Conservation (phyloP, 2,113 vertebrate genomes). For the Pteropus alecto region DNA sequence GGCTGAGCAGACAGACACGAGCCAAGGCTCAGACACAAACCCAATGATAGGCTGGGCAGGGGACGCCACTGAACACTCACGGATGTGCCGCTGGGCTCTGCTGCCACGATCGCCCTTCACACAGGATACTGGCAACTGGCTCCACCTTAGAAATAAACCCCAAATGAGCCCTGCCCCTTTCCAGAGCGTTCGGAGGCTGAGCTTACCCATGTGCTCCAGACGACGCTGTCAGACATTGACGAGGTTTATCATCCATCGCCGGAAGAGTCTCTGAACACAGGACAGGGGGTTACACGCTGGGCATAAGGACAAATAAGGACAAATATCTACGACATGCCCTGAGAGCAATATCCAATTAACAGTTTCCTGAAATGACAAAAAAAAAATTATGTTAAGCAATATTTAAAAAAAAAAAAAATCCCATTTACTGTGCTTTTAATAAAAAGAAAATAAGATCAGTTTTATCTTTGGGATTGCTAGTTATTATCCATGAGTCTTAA, state of each 20-base stretch:
- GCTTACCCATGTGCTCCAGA: not conserved
- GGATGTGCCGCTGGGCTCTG: rapidly evolving
- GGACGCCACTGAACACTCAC: rapidly evolving
- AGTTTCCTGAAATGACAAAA: not conserved
- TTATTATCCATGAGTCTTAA: not conserved
- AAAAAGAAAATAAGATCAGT: not conserved
- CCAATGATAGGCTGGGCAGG: rapidly evolving
- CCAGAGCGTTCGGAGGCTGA: not conserved
- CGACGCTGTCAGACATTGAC: not conserved
- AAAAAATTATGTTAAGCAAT: not conserved
- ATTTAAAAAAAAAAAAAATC: not conserved
- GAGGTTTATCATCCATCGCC: rapidly evolving
- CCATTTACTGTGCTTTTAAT: not conserved
- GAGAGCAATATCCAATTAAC: not conserved
- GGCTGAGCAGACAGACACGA: not conserved
- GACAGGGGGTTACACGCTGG: rapidly evolving
- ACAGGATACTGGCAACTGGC: too few relatives aligned
- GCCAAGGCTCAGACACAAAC: rapidly evolving
- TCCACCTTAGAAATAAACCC: not conserved
- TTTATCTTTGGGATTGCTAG: not conserved
- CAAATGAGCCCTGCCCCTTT: not conserved
- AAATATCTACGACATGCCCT: rapidly evolving
- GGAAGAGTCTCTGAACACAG: not conserved
- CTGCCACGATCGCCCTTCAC: not conserved
- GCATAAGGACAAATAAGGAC: not conserved